These are phyloP conservation scores for Furcifer pardalis DNA, from an alignment of 2,797 vertebrate species.

Conservation along the genomic window DNA sequence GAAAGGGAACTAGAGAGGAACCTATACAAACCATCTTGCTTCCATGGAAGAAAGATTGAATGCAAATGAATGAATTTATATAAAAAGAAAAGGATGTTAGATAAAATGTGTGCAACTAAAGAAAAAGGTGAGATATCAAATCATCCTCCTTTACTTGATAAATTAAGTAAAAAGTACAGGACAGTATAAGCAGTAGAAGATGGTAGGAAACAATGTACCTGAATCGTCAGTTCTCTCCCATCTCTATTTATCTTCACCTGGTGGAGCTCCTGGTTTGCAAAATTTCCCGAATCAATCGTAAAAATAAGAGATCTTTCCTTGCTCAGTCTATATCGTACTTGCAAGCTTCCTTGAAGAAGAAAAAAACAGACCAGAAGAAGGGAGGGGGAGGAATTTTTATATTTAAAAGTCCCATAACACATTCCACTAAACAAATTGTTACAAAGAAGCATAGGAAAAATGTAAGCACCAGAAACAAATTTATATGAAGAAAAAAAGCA, in stretches of 20 bases:
- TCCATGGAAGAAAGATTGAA: background rate
- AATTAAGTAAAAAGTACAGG: background rate
- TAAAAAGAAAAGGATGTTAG: background rate
- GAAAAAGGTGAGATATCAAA: background rate
- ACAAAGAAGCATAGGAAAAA: slow-evolving; percentile 27
- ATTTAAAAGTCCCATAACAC: slow-evolving; percentile 16
- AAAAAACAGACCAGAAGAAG: background rate
- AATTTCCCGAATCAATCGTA: slow-evolving; percentile 79
- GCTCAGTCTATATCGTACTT: slow-evolving; percentile 89
- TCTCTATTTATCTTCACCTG: slow-evolving; percentile 87
- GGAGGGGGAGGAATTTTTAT: slow-evolving; percentile 38
- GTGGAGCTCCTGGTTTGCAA: slow-evolving; percentile 89
- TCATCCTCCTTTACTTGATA: background rate
- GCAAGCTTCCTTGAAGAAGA: slow-evolving; percentile 88
- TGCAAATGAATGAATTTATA: background rate
- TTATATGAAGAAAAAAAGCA: slow-evolving; percentile 24
- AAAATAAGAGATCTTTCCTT: slow-evolving; percentile 84
- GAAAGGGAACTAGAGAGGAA: background rate
- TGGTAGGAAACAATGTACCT: slow-evolving; percentile 76
- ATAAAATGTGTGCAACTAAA: background rate
- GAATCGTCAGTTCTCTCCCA: slow-evolving; percentile 84
- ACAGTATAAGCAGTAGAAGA: background rate
- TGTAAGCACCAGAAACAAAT: slow-evolving; percentile 21
- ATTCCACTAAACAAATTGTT: slow-evolving; percentile 13
- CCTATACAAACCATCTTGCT: background rate